Conservation (phyloP, 2,888 invertebrate species). For the Hybos culiciformis region DNA sequence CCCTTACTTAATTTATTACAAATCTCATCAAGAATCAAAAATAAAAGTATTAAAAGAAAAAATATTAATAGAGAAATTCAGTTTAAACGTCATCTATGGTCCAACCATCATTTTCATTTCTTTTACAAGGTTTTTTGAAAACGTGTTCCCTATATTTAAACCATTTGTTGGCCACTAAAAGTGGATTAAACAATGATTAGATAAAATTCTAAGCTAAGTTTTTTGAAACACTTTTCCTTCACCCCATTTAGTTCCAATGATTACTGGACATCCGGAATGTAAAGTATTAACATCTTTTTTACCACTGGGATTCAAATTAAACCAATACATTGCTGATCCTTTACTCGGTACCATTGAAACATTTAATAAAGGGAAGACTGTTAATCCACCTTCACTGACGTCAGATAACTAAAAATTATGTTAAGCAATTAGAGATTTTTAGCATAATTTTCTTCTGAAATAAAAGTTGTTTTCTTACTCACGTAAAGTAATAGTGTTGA, state of each 20-base stretch:
- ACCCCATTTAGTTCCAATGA: slow-evolving; percentile 96
- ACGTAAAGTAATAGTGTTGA: slow-evolving; percentile 34
- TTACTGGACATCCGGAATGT: slow-evolving; percentile 92
- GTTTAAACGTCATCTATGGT: too few species aligned
- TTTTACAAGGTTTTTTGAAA: background rate
- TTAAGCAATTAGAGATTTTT: too few species aligned
- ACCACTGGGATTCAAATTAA: slow-evolving; percentile 79
- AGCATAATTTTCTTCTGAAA: too few species aligned
- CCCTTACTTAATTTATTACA: too few species aligned
- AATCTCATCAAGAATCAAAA: too few species aligned
- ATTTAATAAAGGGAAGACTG: slow-evolving; percentile 86
- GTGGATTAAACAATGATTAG: background rate
- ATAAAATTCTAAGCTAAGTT: background rate
- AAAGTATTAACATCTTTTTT: slow-evolving; percentile 76
- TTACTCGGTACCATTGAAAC: slow-evolving; percentile 47
- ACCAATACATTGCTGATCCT: slow-evolving; percentile 72
- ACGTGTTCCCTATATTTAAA: background rate
- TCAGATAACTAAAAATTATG: slow-evolving; percentile 92
- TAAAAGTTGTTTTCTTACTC: too few species aligned
- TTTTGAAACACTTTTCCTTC: slow-evolving; percentile 19
- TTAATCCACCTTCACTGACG: slow-evolving; percentile 91
- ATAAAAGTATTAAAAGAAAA: too few species aligned
- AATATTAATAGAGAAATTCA: too few species aligned
- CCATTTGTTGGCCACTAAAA: background rate
- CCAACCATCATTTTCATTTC: background rate